Evolutionary conservation across 2,888 invertebrate genomes (phyloP), one percentile per base, ranked within the genome.

Genomic region (Reticulitermes lucifugus): DNA sequence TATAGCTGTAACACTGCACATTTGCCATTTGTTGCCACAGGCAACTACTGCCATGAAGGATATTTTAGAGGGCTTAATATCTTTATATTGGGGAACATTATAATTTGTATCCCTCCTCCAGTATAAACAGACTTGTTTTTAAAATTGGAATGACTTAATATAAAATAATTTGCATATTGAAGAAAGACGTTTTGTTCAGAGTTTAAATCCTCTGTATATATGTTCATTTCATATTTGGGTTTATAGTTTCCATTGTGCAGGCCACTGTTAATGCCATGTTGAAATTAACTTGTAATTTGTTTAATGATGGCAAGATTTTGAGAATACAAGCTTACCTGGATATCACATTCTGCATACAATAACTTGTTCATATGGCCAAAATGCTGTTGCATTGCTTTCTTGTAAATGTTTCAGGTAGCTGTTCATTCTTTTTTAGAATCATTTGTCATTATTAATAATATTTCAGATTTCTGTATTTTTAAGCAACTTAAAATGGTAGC

Each of bases 381-480:
- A 59, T 29, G 79, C 83, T 85, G 71, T 71, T 79, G 79, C 79
- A 55, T 46, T 70, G 85, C 85, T 85, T 85, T 79, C 80, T 71
- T 83, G 80, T 85, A 85, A 83, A 85, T 85, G 79, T 85, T 77
- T 85, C 83, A 83, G 65, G 77, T 35, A 25, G 59, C 43, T 77
- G 60, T 83, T 83, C 71, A 85, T 83, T 83, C 83, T 85, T 85
- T 35, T 85, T 79, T 65, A 65, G 81, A 77, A 77, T 82, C 85
- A 85, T 83, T 81, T 65, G 71, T 83, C 46, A 83, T 75, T 77
- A 83, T 85, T 12, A 41, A 70, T 21, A 21, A 73, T 85, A 83
- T 83, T 85, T 60, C 83, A 71, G 70, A 82, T 59, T 80, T 83
- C 79, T 80, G 83, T 85, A 85, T 85, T 83, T 85, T 83, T 85